These are phyloP conservation scores for Wasmannia auropunctata DNA, from an alignment of 1,140 invertebrate species.

Conservation along the genomic window DNA sequence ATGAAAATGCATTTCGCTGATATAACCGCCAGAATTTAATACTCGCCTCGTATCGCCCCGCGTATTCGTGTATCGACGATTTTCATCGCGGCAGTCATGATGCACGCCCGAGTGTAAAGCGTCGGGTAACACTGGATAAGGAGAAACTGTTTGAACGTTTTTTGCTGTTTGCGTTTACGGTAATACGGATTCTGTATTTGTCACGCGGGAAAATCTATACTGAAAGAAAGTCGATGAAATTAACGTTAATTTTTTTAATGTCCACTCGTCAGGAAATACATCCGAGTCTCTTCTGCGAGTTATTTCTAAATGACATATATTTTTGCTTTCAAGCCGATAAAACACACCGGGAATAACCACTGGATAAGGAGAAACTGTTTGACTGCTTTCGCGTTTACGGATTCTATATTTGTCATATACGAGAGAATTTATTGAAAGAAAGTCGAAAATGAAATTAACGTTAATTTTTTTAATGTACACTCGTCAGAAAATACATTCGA, in stretches of 20 bases:
- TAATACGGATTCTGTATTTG: background rate
- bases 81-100: background rate
- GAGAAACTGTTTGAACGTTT: background rate
- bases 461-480: background rate
- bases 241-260: background rate
- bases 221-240: background rate
- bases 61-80: background rate
- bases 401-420: no score
- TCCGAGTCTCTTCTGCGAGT: background rate
- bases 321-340: background rate
- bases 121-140: background rate
- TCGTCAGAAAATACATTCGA: background rate
- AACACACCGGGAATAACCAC: no score
- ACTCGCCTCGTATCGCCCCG: background rate
- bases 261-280: background rate
- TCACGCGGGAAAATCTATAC: background rate
- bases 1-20: constrained; percentile 19
- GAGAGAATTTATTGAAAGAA: no score
- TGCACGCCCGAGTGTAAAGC: background rate
- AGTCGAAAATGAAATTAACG: no score
- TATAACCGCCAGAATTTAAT: constrained; percentile 27
- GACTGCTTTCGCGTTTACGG: no score
- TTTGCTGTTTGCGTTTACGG: no score
- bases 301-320: background rate
- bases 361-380: no score